These are phyloP conservation scores for Archaeoteleia sp. DNA, from an alignment of 2,888 invertebrate genomes.

Conservation along the genomic window DNA sequence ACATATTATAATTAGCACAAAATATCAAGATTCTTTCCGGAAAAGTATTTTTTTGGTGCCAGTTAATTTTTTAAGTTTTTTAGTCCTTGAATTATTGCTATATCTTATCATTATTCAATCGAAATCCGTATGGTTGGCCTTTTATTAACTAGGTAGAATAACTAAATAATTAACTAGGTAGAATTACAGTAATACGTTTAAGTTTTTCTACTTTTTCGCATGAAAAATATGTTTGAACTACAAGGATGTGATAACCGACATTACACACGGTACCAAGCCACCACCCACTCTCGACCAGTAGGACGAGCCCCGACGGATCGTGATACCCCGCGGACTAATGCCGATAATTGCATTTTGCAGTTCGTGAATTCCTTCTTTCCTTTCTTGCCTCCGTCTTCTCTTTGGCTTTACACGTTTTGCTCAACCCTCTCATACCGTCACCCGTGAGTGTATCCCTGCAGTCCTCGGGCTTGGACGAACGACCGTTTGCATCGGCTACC, in stretches of 20 bases:
- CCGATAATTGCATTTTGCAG: conserved; percentile 74
- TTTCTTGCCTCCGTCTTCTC: conserved; percentile 58
- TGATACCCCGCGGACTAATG: conserved; percentile 74
- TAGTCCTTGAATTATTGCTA: no score
- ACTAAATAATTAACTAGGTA: no score
- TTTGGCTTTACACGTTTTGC: conserved; percentile 49
- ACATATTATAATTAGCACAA: background rate
- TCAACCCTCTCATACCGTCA: conserved; percentile 43
- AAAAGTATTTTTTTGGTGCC: no score
- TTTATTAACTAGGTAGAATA: no score
- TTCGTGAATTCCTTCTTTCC: conserved; percentile 71
- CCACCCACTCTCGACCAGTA: conserved; percentile 59
- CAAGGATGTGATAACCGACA: conserved; percentile 47
- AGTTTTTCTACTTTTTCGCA: no score
- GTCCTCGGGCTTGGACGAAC: conserved; percentile 37
- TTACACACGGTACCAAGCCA: conserved; percentile 64
- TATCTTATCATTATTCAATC: no score
- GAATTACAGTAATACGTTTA: no score
- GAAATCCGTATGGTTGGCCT: no score
- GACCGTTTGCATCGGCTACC: conserved; percentile 27
- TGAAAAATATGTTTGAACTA: conserved; percentile 37
- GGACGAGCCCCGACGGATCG: conserved; percentile 66
- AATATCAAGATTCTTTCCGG: background rate
- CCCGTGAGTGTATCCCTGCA: conserved; percentile 35
- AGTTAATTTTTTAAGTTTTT: no score